Conservation (phyloP, 2,113 vertebrate genomes). For the Marmota monax region DNA sequence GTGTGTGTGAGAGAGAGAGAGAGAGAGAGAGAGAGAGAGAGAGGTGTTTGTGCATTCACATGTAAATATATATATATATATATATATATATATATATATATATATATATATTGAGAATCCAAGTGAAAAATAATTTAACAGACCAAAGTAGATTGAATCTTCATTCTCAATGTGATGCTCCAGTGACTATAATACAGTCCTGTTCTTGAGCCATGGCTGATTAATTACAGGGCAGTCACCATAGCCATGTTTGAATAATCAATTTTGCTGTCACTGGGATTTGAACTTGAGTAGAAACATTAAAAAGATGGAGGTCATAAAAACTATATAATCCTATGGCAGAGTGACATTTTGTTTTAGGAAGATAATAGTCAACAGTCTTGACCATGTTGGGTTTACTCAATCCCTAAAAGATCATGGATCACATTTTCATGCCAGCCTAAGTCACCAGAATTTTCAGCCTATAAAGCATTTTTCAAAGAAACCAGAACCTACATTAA, state of each 20-base stretch:
- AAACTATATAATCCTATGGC: background rate
- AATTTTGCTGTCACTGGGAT: background rate
- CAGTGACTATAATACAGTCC: background rate
- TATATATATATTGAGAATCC: background rate
- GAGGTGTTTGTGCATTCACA: too few relatives aligned
- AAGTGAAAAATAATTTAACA: background rate
- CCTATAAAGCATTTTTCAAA: background rate
- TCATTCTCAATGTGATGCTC: background rate
- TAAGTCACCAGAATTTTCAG: background rate
- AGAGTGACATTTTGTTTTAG: background rate
- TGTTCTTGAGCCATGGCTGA: background rate
- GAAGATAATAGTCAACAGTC: background rate
- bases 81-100: too few relatives aligned
- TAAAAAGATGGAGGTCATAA: slow-evolving; percentile 13
- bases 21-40: too few relatives aligned
- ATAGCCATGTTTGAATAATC: background rate
- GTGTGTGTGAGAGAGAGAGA: background rate
- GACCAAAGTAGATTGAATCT: background rate
- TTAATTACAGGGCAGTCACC: background rate
- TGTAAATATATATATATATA: too few relatives aligned
- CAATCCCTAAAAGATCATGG: background rate
- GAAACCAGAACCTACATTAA: background rate
- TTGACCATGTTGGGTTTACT: background rate
- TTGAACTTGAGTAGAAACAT: background rate
- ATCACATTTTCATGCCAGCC: background rate